Evolutionary conservation across 2,888 invertebrate genomes (phyloP).

Genomic region (Herminia tarsipennalis): DNA sequence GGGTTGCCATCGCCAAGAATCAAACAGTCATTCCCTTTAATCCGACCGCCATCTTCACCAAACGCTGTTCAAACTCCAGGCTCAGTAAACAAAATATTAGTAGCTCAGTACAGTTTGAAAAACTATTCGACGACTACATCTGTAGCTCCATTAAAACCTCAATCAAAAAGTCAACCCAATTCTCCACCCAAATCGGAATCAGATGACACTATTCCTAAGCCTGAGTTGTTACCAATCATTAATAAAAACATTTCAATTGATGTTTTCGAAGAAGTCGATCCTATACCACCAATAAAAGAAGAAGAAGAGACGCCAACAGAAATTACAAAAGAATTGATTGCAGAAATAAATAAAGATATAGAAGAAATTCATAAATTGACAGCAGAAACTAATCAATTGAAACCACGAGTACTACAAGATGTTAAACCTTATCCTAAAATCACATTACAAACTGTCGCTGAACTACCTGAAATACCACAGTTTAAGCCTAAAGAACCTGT

Average conservation of each 20-base stretch:
- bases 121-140: slow-evolving; percentile 73
- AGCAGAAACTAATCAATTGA: slow-evolving; percentile 73
- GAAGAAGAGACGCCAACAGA: slow-evolving; percentile 76
- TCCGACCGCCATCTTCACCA: slow-evolving; percentile 86
- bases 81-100: slow-evolving; percentile 83
- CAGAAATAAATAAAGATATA: slow-evolving; percentile 80
- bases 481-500: slow-evolving; percentile 73
- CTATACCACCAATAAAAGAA: slow-evolving; percentile 77
- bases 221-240: slow-evolving; percentile 60
- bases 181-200: slow-evolving; percentile 80
- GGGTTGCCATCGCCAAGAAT: slow-evolving; percentile 88
- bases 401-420: slow-evolving; percentile 78
- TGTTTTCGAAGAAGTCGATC: slow-evolving; percentile 73
- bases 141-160: slow-evolving; percentile 66
- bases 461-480: slow-evolving; percentile 87
- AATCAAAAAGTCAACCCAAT: slow-evolving; percentile 80
- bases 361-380: slow-evolving; percentile 82
- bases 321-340: slow-evolving; percentile 68
- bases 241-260: slow-evolving; percentile 67
- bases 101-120: slow-evolving; percentile 85
- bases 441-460: slow-evolving; percentile 86
- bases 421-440: slow-evolving; percentile 84
- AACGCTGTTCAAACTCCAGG: slow-evolving; percentile 82
- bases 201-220: slow-evolving; percentile 63
- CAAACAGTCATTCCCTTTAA: slow-evolving; percentile 87